Evolutionary conservation across 2,888 invertebrate species (phyloP), one percentile per base, ranked within the genome.

Genomic region (Cantharis flavilabris): DNA sequence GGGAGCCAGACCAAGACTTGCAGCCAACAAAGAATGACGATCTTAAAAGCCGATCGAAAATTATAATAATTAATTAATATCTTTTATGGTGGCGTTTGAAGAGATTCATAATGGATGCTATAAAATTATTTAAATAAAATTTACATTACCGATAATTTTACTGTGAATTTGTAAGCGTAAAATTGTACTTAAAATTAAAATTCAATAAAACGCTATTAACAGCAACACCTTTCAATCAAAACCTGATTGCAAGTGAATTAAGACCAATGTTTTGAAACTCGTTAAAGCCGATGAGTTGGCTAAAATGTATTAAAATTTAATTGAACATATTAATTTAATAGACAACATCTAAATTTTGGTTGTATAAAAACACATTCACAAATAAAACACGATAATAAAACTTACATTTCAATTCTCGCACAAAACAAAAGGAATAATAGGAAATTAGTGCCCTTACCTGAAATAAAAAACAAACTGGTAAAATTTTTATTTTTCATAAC

Each of bases 201-300:
- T 16, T 71, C 62, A 71, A 71, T 62, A 71, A 71, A 71, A 62
- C 62, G 49, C 62, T 71, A 62, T 71, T 71, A 49, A 62, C 16
- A 71, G 23, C 62, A 71, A 71, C 71, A 71, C 71, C 71, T 71
- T 26, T 71, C 71, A 62, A 71, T 71, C 71, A 71, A 71, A 71
- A 71, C 23, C 62, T 71, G 71, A 71, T 71, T 71, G 62, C 62
- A 71, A 49, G 62, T 71, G 71, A 71, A 71, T 71, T 71, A 71
- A 62, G 71, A 71, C 62, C 71, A 63, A 67, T 71, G 63, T 71
- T 26, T 63, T 20, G 71, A 30, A 62, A 62, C 71, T 62, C 71
- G 62, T 71, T 71, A 71, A 71, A 71, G 62, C 18, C 62, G 62
- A 71, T 71, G 71, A 71, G 71, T 71, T 62, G 62, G 62, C 71